phyloP scores from a whole-genome alignment of 53 echinoderm and acorn worm genomes.

The Echinarachnius parma region DNA sequence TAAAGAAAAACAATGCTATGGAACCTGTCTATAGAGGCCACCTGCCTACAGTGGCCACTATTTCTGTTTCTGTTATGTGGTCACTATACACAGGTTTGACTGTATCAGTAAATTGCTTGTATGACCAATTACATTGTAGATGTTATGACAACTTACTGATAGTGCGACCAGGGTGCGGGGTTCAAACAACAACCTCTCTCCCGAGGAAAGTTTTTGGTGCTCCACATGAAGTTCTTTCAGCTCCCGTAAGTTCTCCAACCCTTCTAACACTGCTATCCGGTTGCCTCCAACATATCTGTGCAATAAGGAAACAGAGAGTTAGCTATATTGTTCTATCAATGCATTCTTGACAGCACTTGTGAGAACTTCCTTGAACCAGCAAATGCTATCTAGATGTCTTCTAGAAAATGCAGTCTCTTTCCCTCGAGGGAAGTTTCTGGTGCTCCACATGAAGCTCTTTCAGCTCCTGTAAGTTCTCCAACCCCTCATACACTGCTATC shows the following conservation, averaged over 20 bases:
- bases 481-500: conserved; percentile 84
- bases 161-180: conserved; percentile 84
- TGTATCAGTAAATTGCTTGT: too few relatives aligned
- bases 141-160: conserved; percentile 90
- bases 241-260: conserved; percentile 80
- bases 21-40: too few relatives aligned
- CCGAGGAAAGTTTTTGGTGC: conserved; percentile 75
- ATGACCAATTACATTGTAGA: too few relatives aligned
- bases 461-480: conserved; percentile 79
- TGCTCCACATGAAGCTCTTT: conserved; percentile 91
- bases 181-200: conserved; percentile 85
- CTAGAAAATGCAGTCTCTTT: conserved; percentile 81
- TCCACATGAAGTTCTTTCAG: conserved; percentile 89
- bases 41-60: too few relatives aligned
- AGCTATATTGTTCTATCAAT: too few relatives aligned
- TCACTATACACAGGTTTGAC: too few relatives aligned
- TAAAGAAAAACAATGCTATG: too few relatives aligned
- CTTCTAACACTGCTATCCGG: conserved; percentile 82
- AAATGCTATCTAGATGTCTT: conserved; percentile 76
- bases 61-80: too few relatives aligned
- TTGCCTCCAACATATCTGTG: conserved; percentile 94
- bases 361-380: too few relatives aligned
- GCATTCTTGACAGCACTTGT: too few relatives aligned
- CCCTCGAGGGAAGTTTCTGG: conserved; percentile 79
- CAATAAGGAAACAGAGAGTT: too few relatives aligned